Conservation (phyloP, 2,113 vertebrate species). For the Lamprologus tigripictilis region DNA sequence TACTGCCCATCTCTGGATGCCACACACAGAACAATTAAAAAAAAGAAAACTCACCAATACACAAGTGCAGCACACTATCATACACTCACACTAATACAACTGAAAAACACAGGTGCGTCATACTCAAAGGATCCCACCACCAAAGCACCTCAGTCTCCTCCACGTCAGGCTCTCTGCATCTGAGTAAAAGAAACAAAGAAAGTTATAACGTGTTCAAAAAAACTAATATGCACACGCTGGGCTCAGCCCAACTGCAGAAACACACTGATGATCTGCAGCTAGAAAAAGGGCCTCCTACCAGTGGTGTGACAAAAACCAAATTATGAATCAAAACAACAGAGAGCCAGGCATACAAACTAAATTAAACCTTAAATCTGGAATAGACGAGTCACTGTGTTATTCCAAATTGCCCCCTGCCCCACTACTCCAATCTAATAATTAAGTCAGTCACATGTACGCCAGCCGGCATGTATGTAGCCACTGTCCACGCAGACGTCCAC, state of each 20-base stretch:
- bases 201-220: background rate
- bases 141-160: background rate
- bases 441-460: background rate
- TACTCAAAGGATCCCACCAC: no score
- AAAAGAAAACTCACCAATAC: no score
- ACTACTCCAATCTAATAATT: background rate
- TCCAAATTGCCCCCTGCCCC: background rate
- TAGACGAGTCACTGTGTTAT: accelerated
- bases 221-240: accelerated
- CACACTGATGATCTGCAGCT: accelerated
- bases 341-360: background rate
- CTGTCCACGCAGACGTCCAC: accelerated
- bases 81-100: no score
- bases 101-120: no score
- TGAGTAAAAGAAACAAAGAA: background rate
- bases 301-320: background rate
- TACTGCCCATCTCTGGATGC: no score
- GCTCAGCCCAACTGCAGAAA: background rate
- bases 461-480: background rate
- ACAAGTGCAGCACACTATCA: no score
- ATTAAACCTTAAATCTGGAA: background rate
- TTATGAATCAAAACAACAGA: accelerated
- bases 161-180: background rate
- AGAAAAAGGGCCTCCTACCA: background rate
- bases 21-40: no score